Evolutionary conservation across 2,888 invertebrate species (phyloP).

Genomic region (Drymonia ruficornis): DNA sequence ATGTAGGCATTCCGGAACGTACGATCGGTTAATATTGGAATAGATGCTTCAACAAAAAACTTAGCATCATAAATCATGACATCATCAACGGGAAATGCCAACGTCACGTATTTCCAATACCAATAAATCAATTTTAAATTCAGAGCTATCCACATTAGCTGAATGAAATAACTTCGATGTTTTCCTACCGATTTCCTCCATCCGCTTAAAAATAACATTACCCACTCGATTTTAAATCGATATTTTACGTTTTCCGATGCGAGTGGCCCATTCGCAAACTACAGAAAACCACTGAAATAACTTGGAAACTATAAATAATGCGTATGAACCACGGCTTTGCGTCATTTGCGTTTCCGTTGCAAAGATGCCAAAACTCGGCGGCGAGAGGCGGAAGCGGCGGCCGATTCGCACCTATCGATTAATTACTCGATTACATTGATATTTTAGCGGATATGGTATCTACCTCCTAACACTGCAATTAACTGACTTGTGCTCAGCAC

Average conservation of each 20-base stretch:
- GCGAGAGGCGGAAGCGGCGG: conserved; percentile 32
- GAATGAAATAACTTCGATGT: not conserved
- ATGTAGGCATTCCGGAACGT: too few species aligned
- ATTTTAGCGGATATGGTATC: too few species aligned
- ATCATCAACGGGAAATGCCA: not conserved
- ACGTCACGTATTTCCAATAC: not conserved
- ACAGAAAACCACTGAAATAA: conserved; percentile 34
- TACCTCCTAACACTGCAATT: too few species aligned
- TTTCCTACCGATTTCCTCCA: conserved; percentile 24
- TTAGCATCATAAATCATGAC: too few species aligned
- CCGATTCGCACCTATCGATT: conserved; percentile 36
- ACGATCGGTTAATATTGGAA: too few species aligned
- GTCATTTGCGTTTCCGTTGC: conserved; percentile 54
- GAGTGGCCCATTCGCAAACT: conserved; percentile 24
- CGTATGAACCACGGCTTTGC: conserved; percentile 36
- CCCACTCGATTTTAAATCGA: conserved; percentile 20
- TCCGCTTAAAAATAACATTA: conserved; percentile 24
- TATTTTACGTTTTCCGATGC: conserved; percentile 29
- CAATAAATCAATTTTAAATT: not conserved
- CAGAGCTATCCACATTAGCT: not conserved
- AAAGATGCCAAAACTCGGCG: conserved; percentile 43
- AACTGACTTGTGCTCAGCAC: too few species aligned
- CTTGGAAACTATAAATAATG: conserved; percentile 10
- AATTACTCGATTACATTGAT: conserved; percentile 29
- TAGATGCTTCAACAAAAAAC: too few species aligned